phyloP scores from a whole-genome alignment of 2,888 invertebrate genomes.

The Athalia cordata region DNA sequence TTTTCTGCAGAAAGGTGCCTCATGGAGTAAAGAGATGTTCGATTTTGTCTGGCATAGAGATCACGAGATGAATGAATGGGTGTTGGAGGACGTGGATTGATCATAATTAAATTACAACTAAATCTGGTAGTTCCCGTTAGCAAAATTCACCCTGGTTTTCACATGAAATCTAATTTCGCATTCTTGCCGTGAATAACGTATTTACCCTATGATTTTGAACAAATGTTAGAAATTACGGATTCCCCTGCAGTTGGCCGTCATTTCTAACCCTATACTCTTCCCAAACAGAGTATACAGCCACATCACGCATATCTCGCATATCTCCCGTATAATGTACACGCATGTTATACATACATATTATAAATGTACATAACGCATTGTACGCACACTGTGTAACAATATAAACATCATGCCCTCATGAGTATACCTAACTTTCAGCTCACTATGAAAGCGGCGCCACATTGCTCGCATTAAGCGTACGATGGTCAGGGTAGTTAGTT shows the following conservation, averaged over 20 bases:
- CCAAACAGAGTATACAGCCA: conserved; percentile 12
- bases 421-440: conserved; percentile 50
- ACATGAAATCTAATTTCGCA: conserved; percentile 62
- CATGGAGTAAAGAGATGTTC: no score
- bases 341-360: neutral
- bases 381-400: conserved; percentile 50
- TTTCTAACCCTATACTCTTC: conserved; percentile 22
- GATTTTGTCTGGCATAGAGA: no score
- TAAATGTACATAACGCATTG: no score
- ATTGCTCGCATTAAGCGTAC: conserved; percentile 49
- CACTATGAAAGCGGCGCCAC: conserved; percentile 48
- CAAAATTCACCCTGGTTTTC: conserved; percentile 58
- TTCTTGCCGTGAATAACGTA: conserved; percentile 42
- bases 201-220: conserved; percentile 59
- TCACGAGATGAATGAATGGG: no score
- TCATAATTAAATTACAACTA: conserved; percentile 53
- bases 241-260: conserved; percentile 50
- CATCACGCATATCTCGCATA: conserved; percentile 50
- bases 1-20: no score
- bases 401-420: conserved; percentile 56
- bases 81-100: neutral
- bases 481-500: conserved; percentile 41
- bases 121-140: conserved; percentile 46
- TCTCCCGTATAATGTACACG: conserved; percentile 34
- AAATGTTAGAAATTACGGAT: conserved; percentile 67